Conservation (phyloP, 2,888 invertebrate species). For the Malthinus flaveolus region DNA sequence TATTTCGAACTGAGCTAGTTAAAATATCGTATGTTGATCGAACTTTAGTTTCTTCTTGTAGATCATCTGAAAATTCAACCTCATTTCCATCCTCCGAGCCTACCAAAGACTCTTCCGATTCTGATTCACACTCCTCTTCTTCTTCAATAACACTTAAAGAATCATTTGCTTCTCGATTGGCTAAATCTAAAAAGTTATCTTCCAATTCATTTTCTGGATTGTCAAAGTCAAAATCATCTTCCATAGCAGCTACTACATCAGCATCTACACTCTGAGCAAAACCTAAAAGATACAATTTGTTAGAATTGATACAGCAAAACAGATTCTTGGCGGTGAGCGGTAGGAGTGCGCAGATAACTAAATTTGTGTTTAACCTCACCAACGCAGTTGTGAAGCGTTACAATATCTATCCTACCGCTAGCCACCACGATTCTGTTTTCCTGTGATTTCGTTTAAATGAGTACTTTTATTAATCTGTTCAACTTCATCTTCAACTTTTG, state of each 20-base stretch:
- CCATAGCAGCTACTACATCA: constrained; percentile 89
- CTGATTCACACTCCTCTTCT: constrained; percentile 32
- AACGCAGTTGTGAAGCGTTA: too few species aligned
- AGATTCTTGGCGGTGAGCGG: too few species aligned
- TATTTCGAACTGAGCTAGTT: constrained; percentile 63
- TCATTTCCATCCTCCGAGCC: constrained; percentile 44
- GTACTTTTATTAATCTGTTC: constrained; percentile 84
- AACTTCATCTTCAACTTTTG: constrained; percentile 81
- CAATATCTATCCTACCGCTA: too few species aligned
- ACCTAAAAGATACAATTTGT: constrained; percentile 54
- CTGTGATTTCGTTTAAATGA: not conserved
- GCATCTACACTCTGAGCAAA: constrained; percentile 79
- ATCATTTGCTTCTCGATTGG: constrained; percentile 63
- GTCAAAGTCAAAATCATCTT: constrained; percentile 87
- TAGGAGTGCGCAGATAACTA: too few species aligned
- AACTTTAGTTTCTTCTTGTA: constrained; percentile 6
- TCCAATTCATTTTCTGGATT: constrained; percentile 84
- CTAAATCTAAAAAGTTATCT: constrained; percentile 88
- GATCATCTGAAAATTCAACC: constrained; percentile 32
- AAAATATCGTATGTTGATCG: constrained; percentile 49
- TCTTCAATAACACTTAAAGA: constrained; percentile 11
- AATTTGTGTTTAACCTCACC: too few species aligned
- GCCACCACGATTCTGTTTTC: constrained; percentile 46
- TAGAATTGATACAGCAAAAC: not conserved
- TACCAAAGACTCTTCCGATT: constrained; percentile 35